phyloP scores from a whole-genome alignment of 2,888 invertebrate genomes.

The Nomada hirtipes region DNA sequence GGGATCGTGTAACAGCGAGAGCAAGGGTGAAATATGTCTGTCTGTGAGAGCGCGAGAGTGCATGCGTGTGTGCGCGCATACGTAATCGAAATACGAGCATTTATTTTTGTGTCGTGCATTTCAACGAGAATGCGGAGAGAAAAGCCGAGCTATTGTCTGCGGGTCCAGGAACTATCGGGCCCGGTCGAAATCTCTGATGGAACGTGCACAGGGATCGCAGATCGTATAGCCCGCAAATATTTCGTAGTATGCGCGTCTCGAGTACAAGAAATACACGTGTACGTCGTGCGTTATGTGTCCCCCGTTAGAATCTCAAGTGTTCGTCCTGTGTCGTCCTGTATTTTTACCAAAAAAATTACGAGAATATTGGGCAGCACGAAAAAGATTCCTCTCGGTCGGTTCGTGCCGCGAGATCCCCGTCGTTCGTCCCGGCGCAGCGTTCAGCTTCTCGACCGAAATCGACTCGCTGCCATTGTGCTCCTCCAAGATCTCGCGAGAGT shows the following conservation, averaged over 20 bases:
- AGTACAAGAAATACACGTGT: slow-evolving; percentile 57
- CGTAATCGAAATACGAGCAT: slow-evolving; percentile 80
- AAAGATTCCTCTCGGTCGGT: slow-evolving; percentile 28
- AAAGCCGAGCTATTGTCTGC: neutral
- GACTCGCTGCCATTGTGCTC: slow-evolving; percentile 14
- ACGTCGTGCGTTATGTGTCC: slow-evolving; percentile 68
- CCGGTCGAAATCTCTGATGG: too few relatives aligned
- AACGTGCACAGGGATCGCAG: too few relatives aligned
- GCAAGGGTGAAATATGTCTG: neutral
- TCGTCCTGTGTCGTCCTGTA: slow-evolving; percentile 73
- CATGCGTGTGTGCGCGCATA: neutral
- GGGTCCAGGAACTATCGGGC: too few relatives aligned
- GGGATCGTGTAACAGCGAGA: neutral
- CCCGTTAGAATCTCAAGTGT: slow-evolving; percentile 81
- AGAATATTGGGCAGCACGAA: too few relatives aligned
- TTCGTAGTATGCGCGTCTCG: slow-evolving; percentile 2
- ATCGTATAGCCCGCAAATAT: too few relatives aligned
- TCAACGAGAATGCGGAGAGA: slow-evolving; percentile 73
- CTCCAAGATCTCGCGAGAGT: slow-evolving; percentile 43
- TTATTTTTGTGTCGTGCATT: slow-evolving; percentile 85
- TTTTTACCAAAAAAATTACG: slow-evolving; percentile 56
- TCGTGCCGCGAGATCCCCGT: slow-evolving; percentile 7
- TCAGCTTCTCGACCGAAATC: slow-evolving; percentile 13
- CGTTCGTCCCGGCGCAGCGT: neutral
- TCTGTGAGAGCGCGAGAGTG: slow-evolving; percentile 4